phyloP scores from a whole-genome alignment of 2,888 invertebrate genomes.

The Argyra leucocephala region DNA sequence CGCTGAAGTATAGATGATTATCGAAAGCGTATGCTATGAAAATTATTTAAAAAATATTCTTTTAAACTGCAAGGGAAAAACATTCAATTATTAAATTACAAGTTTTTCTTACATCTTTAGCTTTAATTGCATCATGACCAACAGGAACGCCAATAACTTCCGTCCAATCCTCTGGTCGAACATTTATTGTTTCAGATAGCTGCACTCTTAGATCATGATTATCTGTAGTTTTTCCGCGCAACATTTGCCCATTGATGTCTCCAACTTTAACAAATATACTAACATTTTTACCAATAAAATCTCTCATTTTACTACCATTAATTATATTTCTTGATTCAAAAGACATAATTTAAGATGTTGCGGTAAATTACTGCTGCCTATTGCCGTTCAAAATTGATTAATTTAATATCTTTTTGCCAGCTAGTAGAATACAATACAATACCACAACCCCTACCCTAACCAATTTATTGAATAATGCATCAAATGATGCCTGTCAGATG shows the following conservation, averaged over 20 bases:
- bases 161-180: slow-evolving; percentile 35
- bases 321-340: slow-evolving; percentile 35
- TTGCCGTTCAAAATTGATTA: no score
- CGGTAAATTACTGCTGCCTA: no score
- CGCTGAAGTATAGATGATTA: no score
- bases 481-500: no score
- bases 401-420: no score
- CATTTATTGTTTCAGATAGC: slow-evolving; percentile 29
- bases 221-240: slow-evolving; percentile 34
- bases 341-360: slow-evolving; percentile 34
- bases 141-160: slow-evolving; percentile 37
- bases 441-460: no score
- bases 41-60: not conserved
- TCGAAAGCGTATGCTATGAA: no score
- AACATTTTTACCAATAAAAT: slow-evolving; percentile 33
- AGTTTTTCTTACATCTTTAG: slow-evolving; percentile 37
- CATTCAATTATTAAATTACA: no score
- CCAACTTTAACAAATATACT: slow-evolving; percentile 38
- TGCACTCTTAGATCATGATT: slow-evolving; percentile 30
- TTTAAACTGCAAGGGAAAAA: no score
- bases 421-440: no score
- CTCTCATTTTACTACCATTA: slow-evolving; percentile 36
- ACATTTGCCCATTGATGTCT: slow-evolving; percentile 29
- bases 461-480: no score
- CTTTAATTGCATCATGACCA: slow-evolving; percentile 31